These are phyloP conservation scores for Tetheella fluctuosa DNA, from an alignment of 2,888 invertebrate species.

Conservation along the genomic window DNA sequence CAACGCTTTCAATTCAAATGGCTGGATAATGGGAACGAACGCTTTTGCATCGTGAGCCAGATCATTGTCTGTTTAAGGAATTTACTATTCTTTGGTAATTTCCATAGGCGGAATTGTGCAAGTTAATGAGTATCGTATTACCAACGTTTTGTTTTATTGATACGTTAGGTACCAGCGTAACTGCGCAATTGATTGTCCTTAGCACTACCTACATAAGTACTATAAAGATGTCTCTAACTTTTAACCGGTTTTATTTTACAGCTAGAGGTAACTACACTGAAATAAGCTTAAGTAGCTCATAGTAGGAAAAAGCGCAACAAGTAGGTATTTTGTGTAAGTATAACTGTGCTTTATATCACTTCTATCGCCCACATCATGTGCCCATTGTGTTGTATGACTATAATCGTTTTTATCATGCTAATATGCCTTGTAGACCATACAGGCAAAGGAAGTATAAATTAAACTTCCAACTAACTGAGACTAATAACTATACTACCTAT, in stretches of 20 bases:
- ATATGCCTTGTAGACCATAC: background rate
- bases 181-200: background rate
- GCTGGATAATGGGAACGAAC: background rate
- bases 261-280: too few relatives aligned
- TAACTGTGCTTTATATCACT: background rate
- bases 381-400: background rate
- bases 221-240: too few relatives aligned
- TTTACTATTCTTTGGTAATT: background rate
- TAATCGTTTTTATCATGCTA: background rate
- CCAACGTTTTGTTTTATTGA: background rate
- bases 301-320: background rate
- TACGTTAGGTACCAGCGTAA: background rate
- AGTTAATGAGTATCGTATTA: background rate
- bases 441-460: background rate
- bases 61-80: background rate
- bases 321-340: background rate
- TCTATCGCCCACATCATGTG: background rate
- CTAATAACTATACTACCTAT: too few relatives aligned
- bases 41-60: background rate
- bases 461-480: too few relatives aligned
- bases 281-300: too few relatives aligned
- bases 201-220: background rate
- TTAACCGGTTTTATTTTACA: too few relatives aligned
- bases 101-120: background rate
- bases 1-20: conserved; percentile 2